phyloP scores from a whole-genome alignment of 2,113 vertebrate species.

The Choloepus hoffmanni region DNA sequence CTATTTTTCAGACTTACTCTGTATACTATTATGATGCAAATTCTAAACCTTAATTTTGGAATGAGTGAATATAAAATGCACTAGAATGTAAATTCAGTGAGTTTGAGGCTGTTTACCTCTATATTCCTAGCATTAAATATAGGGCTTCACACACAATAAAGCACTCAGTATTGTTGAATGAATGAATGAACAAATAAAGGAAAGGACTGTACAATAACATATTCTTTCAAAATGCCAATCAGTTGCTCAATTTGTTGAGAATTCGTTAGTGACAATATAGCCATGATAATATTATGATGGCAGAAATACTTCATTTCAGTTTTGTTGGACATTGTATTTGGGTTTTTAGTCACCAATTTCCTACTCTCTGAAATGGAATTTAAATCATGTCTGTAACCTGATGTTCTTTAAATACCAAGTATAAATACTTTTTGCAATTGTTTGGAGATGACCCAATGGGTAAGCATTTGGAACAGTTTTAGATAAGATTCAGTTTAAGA shows the following conservation, averaged over 20 bases:
- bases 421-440: background rate
- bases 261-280: background rate
- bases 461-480: slow-evolving; percentile 11
- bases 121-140: background rate
- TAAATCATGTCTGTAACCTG: background rate
- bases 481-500: slow-evolving; percentile 38
- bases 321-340: background rate
- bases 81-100: background rate
- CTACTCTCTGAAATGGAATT: background rate
- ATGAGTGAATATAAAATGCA: background rate
- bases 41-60: background rate
- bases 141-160: background rate
- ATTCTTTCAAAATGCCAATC: background rate
- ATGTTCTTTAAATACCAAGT: slow-evolving; percentile 33
- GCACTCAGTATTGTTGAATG: background rate
- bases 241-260: background rate
- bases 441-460: slow-evolving; percentile 1
- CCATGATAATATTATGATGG: background rate
- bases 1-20: background rate
- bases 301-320: background rate
- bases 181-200: background rate
- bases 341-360: background rate
- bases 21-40: background rate
- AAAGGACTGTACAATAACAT: background rate
- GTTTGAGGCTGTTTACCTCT: background rate